A percentile compares a stretch with the other conserved stretches of the same genome.
phyloP scores from a whole-genome alignment of 2,797 vertebrate species.

The Clarias platycephalus region DNA sequence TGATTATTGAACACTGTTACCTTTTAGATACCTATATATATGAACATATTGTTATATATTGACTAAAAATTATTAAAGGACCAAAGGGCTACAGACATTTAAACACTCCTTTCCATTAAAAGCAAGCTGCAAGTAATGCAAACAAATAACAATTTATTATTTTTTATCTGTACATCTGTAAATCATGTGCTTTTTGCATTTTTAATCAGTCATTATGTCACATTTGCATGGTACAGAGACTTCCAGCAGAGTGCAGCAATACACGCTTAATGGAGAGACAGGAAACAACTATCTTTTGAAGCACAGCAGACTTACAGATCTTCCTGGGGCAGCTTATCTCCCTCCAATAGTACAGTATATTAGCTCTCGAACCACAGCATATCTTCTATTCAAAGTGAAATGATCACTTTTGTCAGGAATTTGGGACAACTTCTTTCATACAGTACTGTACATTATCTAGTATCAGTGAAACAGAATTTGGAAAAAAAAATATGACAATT shows the following conservation, averaged over 20 bases:
- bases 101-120: neutral
- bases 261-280: neutral
- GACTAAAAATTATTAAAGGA: neutral
- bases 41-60: neutral
- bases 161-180: neutral
- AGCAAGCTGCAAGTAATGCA: neutral
- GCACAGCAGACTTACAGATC: neutral
- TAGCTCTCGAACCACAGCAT: neutral
- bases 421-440: neutral
- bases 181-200: neutral
- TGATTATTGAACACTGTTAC: neutral
- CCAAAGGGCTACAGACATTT: neutral
- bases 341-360: neutral
- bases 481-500: too few species aligned
- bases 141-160: neutral
- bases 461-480: neutral
- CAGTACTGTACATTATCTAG: too few species aligned
- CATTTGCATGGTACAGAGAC: neutral
- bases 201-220: neutral
- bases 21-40: too few species aligned
- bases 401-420: neutral
- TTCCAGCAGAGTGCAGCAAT: constrained; percentile 38
- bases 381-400: neutral
- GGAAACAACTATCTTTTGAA: neutral
- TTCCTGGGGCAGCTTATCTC: neutral